Conservation (phyloP, 2,113 vertebrate species). For the Oreochromis spilurus region DNA sequence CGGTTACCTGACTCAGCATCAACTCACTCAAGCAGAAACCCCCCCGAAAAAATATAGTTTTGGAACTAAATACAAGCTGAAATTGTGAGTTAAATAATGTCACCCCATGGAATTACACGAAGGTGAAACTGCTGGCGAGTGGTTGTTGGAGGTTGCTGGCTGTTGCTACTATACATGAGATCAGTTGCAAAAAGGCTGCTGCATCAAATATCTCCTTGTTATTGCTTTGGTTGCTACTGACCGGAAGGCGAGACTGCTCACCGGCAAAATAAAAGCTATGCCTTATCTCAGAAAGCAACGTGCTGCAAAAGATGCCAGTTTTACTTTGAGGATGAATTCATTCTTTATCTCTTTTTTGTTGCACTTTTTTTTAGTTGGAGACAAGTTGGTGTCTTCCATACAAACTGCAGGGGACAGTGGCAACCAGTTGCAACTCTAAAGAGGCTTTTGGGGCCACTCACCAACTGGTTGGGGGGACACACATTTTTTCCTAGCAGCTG, state of each 20-base stretch:
- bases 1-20: neutral
- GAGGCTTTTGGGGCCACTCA: neutral
- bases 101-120: fast-evolving
- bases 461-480: neutral
- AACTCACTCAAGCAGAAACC: neutral
- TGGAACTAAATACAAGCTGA: neutral
- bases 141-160: neutral
- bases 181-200: neutral
- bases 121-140: neutral
- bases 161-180: neutral
- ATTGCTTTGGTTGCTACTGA: neutral
- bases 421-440: neutral
- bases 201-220: neutral
- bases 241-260: neutral
- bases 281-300: neutral
- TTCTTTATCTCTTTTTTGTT: neutral
- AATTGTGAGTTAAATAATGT: neutral
- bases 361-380: neutral
- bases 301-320: neutral
- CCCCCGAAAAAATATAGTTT: neutral
- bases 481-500: neutral
- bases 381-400: neutral
- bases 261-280: neutral
- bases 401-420: neutral
- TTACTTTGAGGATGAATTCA: neutral